Percentiles rank a stretch among this genome's conserved stretches.
These are phyloP conservation scores for Proterorhinus semilunaris DNA, from an alignment of 2,113 vertebrate species.

Conservation along the genomic window DNA sequence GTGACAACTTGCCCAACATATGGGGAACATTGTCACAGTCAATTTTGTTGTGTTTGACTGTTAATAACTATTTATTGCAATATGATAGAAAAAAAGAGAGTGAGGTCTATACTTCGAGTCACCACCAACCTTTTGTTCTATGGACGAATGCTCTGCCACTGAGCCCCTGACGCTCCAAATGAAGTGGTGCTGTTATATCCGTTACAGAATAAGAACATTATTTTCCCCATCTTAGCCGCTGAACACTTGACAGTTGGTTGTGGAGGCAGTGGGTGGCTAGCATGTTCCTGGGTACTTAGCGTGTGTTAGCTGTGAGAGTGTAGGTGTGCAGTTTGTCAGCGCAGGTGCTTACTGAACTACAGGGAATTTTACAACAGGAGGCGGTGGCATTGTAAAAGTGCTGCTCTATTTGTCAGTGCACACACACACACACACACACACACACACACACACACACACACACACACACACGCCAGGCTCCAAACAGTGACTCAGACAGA, in stretches of 20 bases:
- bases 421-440: no score
- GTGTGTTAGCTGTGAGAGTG: constrained; percentile 45
- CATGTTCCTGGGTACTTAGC: constrained; percentile 32
- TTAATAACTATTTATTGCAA: no score
- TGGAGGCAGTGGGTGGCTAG: constrained; percentile 19
- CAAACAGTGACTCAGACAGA: constrained; percentile 65
- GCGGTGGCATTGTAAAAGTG: not conserved
- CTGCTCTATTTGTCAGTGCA: constrained; percentile 51
- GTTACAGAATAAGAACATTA: constrained; percentile 16
- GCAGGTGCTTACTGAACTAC: constrained; percentile 54
- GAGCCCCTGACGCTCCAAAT: constrained; percentile 1
- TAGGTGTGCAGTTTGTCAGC: constrained; percentile 63
- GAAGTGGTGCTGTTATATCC: no score
- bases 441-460: no score
- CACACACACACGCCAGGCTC: constrained; percentile 20
- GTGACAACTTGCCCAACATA: no score
- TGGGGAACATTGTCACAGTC: no score
- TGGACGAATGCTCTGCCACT: constrained; percentile 17
- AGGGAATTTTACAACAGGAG: constrained; percentile 46
- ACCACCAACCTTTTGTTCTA: no score
- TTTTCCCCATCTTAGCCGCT: constrained; percentile 44
- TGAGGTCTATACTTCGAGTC: no score
- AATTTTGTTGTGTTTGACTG: no score
- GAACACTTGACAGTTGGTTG: constrained; percentile 44
- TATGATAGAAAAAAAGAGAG: no score